These are phyloP conservation scores for Acrobasis consociella DNA, from an alignment of 2,888 invertebrate species.

Conservation along the genomic window DNA sequence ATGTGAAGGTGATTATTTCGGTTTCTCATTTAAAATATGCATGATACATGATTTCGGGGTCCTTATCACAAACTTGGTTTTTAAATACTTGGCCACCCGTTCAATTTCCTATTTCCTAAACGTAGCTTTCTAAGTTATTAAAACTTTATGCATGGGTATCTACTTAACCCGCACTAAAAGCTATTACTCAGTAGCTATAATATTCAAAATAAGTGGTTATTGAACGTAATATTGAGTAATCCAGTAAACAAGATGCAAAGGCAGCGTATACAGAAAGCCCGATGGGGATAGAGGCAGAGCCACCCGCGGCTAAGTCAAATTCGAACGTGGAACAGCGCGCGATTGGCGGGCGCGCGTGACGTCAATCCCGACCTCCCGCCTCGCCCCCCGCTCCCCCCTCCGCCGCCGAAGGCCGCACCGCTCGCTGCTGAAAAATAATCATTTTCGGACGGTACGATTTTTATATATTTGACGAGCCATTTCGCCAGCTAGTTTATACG, in stretches of 20 bases:
- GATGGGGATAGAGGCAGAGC: constrained; percentile 56
- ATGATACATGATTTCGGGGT: too few species aligned
- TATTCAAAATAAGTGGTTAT: constrained; percentile 23
- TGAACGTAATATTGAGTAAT: constrained; percentile 38
- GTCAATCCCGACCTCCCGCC: constrained; percentile 78
- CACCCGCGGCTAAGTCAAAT: constrained; percentile 64
- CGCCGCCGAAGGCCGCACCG: constrained; percentile 67
- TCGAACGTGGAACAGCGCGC: constrained; percentile 54
- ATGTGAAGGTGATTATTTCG: too few species aligned
- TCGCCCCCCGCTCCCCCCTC: constrained; percentile 45
- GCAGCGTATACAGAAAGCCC: constrained; percentile 48
- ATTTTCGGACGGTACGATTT: constrained; percentile 63
- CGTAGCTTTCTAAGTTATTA: too few species aligned
- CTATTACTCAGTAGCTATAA: background rate
- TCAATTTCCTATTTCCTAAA: too few species aligned
- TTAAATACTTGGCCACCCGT: too few species aligned
- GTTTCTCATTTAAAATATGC: too few species aligned
- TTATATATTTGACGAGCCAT: constrained; percentile 40
- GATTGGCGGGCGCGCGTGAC: constrained; percentile 73
- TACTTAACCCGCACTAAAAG: too few species aligned
- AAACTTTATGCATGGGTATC: too few species aligned
- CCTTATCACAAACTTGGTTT: too few species aligned
- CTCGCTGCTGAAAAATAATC: constrained; percentile 75
- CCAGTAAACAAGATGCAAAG: constrained; percentile 46
- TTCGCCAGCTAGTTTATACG: constrained; percentile 28